Conservation (phyloP, 2,888 invertebrate genomes). For the Lochmaea capreae region DNA sequence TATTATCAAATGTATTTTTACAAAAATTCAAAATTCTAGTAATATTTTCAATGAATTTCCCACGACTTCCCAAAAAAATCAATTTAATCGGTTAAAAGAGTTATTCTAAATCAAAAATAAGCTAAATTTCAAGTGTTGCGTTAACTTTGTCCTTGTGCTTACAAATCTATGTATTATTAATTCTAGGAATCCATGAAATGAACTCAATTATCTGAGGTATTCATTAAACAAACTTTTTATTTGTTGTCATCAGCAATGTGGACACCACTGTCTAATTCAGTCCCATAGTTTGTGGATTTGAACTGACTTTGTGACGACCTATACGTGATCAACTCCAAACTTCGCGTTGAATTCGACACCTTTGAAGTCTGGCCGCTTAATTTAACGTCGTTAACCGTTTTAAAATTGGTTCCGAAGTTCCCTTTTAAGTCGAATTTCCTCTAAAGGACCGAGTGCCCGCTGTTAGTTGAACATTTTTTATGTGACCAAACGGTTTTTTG, state of each 20-base stretch:
- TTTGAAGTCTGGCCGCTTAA: slow-evolving; percentile 63
- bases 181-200: too few species aligned
- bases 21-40: too few species aligned
- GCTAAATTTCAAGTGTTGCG: too few species aligned
- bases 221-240: neutral
- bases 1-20: too few species aligned
- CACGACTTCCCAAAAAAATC: too few species aligned
- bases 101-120: too few species aligned
- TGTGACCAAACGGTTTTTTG: slow-evolving; percentile 20
- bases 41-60: too few species aligned
- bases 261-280: slow-evolving; percentile 10
- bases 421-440: slow-evolving; percentile 45
- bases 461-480: slow-evolving; percentile 34
- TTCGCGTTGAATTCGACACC: slow-evolving; percentile 51
- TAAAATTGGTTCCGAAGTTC: slow-evolving; percentile 55
- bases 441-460: slow-evolving; percentile 36
- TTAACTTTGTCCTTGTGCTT: too few species aligned
- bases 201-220: neutral
- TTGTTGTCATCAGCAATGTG: neutral
- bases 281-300: neutral
- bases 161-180: too few species aligned
- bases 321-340: slow-evolving; percentile 54
- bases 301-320: slow-evolving; percentile 52
- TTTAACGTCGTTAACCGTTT: slow-evolving; percentile 62
- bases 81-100: too few species aligned